Evolutionary conservation across 2,888 invertebrate genomes (phyloP), one percentile per base, ranked within the genome.

Genomic region (Platerodrilus igneus): DNA sequence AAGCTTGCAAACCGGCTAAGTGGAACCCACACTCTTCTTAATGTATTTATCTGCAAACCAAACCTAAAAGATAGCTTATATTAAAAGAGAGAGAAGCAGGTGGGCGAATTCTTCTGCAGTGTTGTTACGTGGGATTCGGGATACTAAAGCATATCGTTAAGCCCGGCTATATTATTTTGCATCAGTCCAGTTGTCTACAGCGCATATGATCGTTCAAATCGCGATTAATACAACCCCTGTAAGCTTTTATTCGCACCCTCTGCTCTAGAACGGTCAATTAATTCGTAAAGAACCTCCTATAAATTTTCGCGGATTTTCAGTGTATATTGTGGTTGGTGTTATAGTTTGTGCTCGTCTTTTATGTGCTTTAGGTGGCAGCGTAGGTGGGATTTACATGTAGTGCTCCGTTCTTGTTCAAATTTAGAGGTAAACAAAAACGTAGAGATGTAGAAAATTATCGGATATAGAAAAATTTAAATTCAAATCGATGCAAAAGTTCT

Each of bases 121-220:
- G n/a, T n/a, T n/a, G n/a, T 59, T 61, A 60, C 58, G 63, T 63
- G 62, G 63, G 63, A 55, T 60, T 62, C 53, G 56, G 58, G 57
- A 57, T 55, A 59, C 56, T 57, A 57, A n/a, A 56, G 59, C 59
- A 59, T 59, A 56, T 55, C 56, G n/a, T 58, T 44, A 48, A 40
- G 52, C 48, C 51, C 44, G 50, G 41, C 53, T 51, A 48, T 50
- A 55, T 51, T 59, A 53, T 54, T 50, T 55, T 48, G 48, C 58
- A n/a, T n/a, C n/a, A n/a, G n/a, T n/a, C n/a, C n/a, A 57, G 57
- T 58, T 52, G 47, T 38, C 47, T 48, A 40, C 48, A 43, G 48
- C 52, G 48, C 60, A 60, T 46, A 58, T 59, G 58, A 55, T 48
- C 49, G 54, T 52, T 52, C 44, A 42, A 48, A 50, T 45, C 47